Evolutionary conservation across 1,140 invertebrate species (phyloP), one percentile per base, ranked within the genome.

Genomic region (Spodoptera frugiperda): DNA sequence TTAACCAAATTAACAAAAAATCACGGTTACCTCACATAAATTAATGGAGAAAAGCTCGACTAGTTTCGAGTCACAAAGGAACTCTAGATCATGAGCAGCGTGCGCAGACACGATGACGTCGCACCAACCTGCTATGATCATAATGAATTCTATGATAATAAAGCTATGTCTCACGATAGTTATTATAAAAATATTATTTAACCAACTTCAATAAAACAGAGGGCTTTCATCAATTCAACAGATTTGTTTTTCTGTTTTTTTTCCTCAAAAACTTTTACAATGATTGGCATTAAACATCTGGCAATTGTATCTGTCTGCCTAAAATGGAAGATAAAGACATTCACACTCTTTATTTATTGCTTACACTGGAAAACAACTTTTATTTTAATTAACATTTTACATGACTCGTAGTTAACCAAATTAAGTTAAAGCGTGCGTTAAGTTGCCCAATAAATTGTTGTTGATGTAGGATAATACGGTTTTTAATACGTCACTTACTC

Each of bases 341-440:
- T 73, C 71, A 73, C 71, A 59, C 71, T 73, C 71, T 73, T 73
- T 73, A 73, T 73, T 61, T 73, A 73, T 73, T 73, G 12, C 71
- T 73, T 25, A 59, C 39, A 73, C 44, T 59, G 59, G 44, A 21
- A 48, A 61, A 73, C 71, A 59, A 73, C 71, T 73, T 73, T 73
- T 73, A 48, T 73, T 39, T 73, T 73, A 73, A 73, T 73, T 73
- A 73, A 73, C 71, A 48, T 59, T 73, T 59, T 61, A 59, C 59
- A 17, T 49, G 48, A 61, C 21, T 48, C 19, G 70, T 57, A 57
- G 54, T 44, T 71, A 71, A 55, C 68, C 68, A 71, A 71, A 71
- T 71, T 55, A 71, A 71, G 49, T 19, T 71, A 55, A 53, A 65
- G 61, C 61, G 49, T 55, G 33, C 49, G 44, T 53, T 44, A 53